Evolutionary conservation across 1,140 invertebrate species (phyloP).

Genomic region (Melanaphis sacchari): DNA sequence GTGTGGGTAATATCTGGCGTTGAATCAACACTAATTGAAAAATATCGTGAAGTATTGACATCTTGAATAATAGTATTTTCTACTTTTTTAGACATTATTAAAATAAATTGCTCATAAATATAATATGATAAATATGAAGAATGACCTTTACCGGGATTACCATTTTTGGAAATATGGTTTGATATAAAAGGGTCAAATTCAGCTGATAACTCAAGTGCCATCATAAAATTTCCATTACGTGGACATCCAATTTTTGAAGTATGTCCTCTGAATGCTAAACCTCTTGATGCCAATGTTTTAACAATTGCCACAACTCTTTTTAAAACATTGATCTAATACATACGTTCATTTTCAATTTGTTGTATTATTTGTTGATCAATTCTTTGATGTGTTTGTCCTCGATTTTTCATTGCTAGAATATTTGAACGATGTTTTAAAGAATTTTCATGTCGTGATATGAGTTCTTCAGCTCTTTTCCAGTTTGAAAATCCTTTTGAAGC

Average conservation of each 20-base stretch:
- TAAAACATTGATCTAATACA: slow-evolving; percentile 10
- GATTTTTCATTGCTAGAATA: background rate
- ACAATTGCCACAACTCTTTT: slow-evolving; percentile 16
- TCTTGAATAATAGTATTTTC: no score
- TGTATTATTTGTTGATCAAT: background rate
- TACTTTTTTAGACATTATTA: no score
- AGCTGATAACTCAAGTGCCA: no score
- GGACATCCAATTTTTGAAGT: background rate
- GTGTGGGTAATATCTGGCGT: no score
- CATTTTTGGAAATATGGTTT: background rate
- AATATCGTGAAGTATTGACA: no score
- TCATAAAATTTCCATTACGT: slow-evolving; percentile 15
- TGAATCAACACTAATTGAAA: no score
- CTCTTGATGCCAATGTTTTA: slow-evolving; percentile 6
- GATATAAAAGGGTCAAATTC: no score
- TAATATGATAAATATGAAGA: slow-evolving; percentile 48
- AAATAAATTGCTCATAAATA: slow-evolving; percentile 17
- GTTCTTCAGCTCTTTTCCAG: no score
- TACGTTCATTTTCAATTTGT: background rate
- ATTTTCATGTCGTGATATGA: no score
- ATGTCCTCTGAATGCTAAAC: slow-evolving; percentile 2
- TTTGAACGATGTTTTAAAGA: no score
- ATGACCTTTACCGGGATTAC: slow-evolving; percentile 11
- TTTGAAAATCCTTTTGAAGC: no score
- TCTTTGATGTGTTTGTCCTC: background rate